Evolutionary conservation across 2,113 vertebrate species (phyloP).

Genomic region (Protobothrops mucrosquamatus): DNA sequence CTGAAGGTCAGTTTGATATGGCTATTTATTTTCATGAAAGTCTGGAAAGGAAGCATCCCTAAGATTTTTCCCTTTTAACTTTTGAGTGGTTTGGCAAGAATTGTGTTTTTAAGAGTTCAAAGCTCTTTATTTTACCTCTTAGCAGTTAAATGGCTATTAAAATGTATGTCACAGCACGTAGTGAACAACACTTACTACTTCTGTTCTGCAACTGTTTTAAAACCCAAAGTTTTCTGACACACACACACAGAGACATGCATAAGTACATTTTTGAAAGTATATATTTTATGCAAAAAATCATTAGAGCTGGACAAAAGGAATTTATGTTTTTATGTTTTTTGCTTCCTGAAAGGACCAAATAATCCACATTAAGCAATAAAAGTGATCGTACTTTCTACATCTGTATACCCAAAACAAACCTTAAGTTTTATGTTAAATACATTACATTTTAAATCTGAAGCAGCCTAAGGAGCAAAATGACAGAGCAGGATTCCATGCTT

Average conservation of each 20-base stretch:
- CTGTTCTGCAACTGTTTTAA: conserved; percentile 26
- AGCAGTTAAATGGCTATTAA: neutral
- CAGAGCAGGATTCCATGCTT: neutral
- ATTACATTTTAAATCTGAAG: neutral
- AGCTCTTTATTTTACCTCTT: conserved; percentile 27
- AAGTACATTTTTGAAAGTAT: conserved; percentile 12
- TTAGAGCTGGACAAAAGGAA: conserved; percentile 14
- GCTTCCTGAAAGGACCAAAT: neutral
- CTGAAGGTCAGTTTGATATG: neutral
- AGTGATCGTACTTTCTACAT: neutral
- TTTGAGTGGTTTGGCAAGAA: neutral
- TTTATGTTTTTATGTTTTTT: neutral
- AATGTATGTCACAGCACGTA: neutral
- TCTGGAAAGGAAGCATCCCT: neutral
- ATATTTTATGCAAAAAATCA: conserved; percentile 25
- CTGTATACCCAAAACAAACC: neutral
- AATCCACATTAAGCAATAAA: conserved; percentile 9
- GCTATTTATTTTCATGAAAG: neutral
- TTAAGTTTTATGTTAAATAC: neutral
- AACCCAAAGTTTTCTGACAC: conserved; percentile 1
- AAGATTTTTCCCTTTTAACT: neutral
- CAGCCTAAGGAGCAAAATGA: neutral
- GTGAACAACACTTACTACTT: conserved; percentile 30
- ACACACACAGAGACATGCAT: neutral
- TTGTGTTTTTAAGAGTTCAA: neutral